phyloP scores from a whole-genome alignment of 30 jellyfish, hydroid and myxozoan species.

The Turritopsis rubra region DNA sequence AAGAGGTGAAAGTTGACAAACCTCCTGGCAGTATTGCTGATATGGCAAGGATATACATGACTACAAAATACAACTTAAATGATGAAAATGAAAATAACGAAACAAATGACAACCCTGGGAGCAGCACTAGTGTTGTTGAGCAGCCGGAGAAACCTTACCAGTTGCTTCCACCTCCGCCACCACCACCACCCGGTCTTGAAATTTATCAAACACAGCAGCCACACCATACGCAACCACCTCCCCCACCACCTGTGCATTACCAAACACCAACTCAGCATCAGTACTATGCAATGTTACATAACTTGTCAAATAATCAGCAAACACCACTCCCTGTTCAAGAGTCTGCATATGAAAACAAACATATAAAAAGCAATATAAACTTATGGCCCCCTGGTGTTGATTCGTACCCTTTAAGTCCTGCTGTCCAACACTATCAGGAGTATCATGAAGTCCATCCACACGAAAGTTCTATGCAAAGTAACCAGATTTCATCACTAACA shows the following conservation, averaged over 20 bases:
- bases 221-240: background rate
- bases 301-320: constrained; percentile 31
- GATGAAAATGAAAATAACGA: constrained; percentile 7
- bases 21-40: constrained; percentile 34
- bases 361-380: background rate
- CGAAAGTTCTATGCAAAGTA: background rate
- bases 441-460: background rate
- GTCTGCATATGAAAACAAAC: background rate
- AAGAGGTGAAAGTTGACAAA: constrained; percentile 20
- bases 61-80: constrained; percentile 27
- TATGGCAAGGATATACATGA: constrained; percentile 45
- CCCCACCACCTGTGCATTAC: constrained; percentile 7
- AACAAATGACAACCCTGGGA: background rate
- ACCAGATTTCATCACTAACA: background rate
- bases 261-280: background rate
- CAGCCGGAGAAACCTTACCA: background rate
- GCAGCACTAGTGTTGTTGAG: background rate
- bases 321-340: constrained; percentile 1
- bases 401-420: background rate
- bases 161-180: constrained; percentile 1
- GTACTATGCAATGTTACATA: constrained; percentile 15
- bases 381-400: constrained; percentile 28
- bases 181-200: background rate
- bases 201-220: background rate
- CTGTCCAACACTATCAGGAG: background rate